Evolutionary conservation across 2,113 vertebrate genomes (phyloP).

Genomic region (Rhadina sibilatrix): DNA sequence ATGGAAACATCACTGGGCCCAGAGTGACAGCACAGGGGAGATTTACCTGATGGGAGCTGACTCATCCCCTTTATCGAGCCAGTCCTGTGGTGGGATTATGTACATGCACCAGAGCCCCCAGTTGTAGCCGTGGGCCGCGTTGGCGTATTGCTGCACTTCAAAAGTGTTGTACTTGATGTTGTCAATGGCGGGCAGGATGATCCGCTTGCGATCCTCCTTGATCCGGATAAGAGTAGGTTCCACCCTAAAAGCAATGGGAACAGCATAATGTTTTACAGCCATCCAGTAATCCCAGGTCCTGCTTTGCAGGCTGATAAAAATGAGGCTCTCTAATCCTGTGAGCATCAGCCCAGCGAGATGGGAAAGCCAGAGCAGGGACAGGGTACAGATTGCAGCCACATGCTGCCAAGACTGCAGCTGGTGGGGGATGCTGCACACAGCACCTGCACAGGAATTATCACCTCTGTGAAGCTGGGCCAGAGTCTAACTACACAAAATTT

Average conservation of each 20-base stretch:
- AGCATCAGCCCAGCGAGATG: accelerated
- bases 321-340: accelerated
- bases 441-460: background rate
- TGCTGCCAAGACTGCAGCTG: accelerated
- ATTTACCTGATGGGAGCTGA: slow-evolving; percentile 94
- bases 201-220: slow-evolving; percentile 88
- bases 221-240: slow-evolving; percentile 90
- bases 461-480: background rate
- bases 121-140: slow-evolving; percentile 95
- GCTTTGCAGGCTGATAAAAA: background rate
- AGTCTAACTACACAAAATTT: background rate
- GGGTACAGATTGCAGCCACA: accelerated
- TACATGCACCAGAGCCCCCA: slow-evolving; percentile 99
- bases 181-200: slow-evolving; percentile 94
- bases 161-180: slow-evolving; percentile 98
- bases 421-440: background rate
- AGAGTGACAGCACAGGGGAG: background rate
- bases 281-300: accelerated
- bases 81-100: slow-evolving; percentile 94
- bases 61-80: slow-evolving; percentile 95
- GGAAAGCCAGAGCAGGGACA: accelerated
- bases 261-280: background rate
- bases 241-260: slow-evolving; percentile 75
- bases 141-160: slow-evolving; percentile 96
- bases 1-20: accelerated